phyloP scores from a whole-genome alignment of 2,888 invertebrate genomes.

The Rotaria macrura region DNA sequence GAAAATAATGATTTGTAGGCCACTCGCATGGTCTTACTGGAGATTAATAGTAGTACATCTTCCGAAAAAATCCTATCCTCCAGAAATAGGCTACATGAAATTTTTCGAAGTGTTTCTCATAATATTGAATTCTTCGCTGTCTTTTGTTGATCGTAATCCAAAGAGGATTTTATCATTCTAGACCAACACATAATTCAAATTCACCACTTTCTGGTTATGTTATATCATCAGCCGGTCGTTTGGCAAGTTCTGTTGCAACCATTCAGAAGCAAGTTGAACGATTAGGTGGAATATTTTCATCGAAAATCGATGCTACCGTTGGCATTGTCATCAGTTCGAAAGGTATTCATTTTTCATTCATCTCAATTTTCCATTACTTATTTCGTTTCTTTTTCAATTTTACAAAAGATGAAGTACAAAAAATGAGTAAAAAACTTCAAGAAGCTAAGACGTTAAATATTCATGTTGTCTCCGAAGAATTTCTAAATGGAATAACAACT shows the following conservation, averaged over 20 bases:
- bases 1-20: no score
- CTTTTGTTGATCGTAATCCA: no score
- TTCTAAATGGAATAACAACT: slow-evolving; percentile 41
- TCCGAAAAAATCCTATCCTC: no score
- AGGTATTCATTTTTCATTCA: slow-evolving; percentile 44
- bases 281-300: slow-evolving; percentile 65
- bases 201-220: not conserved
- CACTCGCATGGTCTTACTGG: no score
- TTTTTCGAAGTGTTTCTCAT: no score
- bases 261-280: slow-evolving; percentile 53
- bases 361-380: not conserved
- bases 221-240: not conserved
- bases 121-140: no score
- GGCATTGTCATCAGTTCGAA: slow-evolving; percentile 66
- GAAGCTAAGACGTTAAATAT: slow-evolving; percentile 62
- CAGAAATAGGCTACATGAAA: no score
- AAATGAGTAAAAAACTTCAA: slow-evolving; percentile 59
- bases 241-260: not conserved
- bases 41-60: no score
- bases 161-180: no score
- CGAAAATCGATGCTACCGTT: slow-evolving; percentile 58
- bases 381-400: slow-evolving; percentile 23
- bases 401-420: slow-evolving; percentile 58
- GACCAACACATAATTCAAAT: not conserved
- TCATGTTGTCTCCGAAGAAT: slow-evolving; percentile 69